Conservation (phyloP, 1,140 invertebrate species). For the Drosophila neocordata region DNA sequence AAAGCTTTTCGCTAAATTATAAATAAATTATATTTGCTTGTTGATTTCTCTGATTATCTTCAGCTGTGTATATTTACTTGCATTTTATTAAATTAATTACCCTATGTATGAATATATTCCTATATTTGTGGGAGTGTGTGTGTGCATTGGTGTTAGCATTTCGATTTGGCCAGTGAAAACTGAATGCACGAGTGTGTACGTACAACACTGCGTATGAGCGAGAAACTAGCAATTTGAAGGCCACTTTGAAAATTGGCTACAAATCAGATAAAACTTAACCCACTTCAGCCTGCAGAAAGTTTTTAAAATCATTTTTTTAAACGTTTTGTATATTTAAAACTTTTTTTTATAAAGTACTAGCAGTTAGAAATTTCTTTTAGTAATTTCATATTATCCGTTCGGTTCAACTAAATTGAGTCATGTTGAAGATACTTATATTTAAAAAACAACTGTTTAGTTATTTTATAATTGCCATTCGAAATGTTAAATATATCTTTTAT, state of each 20-base stretch:
- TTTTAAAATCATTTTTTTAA: neutral
- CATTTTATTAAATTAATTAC: slow-evolving; percentile 9
- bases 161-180: slow-evolving; percentile 28
- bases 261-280: slow-evolving; percentile 22
- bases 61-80: slow-evolving; percentile 74
- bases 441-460: too few species aligned
- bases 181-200: slow-evolving; percentile 19
- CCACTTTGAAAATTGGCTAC: neutral
- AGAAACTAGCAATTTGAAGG: slow-evolving; percentile 63
- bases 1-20: neutral
- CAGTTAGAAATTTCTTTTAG: too few species aligned
- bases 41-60: slow-evolving; percentile 59
- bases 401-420: too few species aligned
- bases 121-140: slow-evolving; percentile 19
- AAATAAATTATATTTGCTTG: slow-evolving; percentile 24
- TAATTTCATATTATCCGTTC: too few species aligned
- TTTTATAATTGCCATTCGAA: too few species aligned
- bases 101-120: neutral
- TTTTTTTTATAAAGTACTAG: too few species aligned
- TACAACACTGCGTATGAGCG: slow-evolving; percentile 58
- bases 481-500: too few species aligned
- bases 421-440: too few species aligned
- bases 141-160: neutral
- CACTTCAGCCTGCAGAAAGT: slow-evolving; percentile 19
- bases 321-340: neutral